These are phyloP conservation scores for Lochmaea crataegi DNA, from an alignment of 2,888 invertebrate species.

Conservation along the genomic window DNA sequence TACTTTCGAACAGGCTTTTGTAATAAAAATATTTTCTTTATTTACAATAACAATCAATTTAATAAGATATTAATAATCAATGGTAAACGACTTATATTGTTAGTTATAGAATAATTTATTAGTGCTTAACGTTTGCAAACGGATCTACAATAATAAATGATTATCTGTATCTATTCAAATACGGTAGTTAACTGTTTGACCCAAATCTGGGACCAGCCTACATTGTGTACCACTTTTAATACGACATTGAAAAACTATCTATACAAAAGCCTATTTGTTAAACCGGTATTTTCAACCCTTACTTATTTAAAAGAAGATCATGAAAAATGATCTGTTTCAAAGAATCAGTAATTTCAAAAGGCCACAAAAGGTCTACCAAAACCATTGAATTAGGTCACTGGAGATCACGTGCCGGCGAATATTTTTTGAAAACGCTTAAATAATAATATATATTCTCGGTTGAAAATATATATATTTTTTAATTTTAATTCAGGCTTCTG, in stretches of 20 bases:
- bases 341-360: slow-evolving; percentile 30
- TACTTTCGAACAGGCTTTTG: too few species aligned
- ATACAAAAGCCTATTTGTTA: slow-evolving; percentile 23
- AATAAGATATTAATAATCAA: not conserved
- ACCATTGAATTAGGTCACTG: slow-evolving; percentile 24
- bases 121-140: not conserved
- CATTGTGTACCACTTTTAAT: slow-evolving; percentile 25
- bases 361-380: slow-evolving; percentile 14
- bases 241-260: slow-evolving; percentile 34
- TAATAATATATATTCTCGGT: not conserved
- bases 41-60: not conserved
- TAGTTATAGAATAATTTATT: not conserved
- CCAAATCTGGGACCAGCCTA: slow-evolving; percentile 13
- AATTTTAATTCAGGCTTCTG: too few species aligned
- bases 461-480: too few species aligned
- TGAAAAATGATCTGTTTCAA: slow-evolving; percentile 35
- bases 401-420: not conserved
- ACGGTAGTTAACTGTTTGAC: slow-evolving; percentile 23
- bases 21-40: not conserved
- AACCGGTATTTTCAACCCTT: slow-evolving; percentile 32
- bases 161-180: slow-evolving; percentile 5
- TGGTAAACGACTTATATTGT: not conserved
- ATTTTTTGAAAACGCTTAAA: not conserved
- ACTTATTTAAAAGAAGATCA: slow-evolving; percentile 28
- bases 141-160: slow-evolving; percentile 7